Evolutionary conservation across 2,113 vertebrate genomes (phyloP), one percentile per base, ranked within the genome.

Genomic region (Pseudorectes ferrugineus): DNA sequence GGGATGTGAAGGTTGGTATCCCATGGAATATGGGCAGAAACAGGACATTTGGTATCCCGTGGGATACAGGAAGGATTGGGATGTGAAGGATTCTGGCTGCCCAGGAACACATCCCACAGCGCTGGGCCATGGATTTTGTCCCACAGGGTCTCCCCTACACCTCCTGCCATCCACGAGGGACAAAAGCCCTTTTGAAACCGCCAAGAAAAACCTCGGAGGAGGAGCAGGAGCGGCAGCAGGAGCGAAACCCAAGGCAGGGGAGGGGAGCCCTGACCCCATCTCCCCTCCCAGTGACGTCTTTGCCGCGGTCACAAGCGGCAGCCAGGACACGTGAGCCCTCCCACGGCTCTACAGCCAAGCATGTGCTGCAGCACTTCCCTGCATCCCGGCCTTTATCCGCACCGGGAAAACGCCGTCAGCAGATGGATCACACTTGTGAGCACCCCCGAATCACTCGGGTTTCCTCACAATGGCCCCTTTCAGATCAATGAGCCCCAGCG

Each of bases 21-120:
- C 19, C 55, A 38, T 3, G 21, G 42, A 9, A 45, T 14, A 20
- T 0, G 1, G 20, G 1, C 2, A 54, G 3, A 3, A 28, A 1
- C 0, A 3, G 28, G 55, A 51, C 38, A 21, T 23, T 21, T 42
- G 35, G 10, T 8, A 40, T 36, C 54, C n/a, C 57, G 25, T 8
- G 23, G 52, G 52, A 29, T 12, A 40, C 1, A 0, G 36, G 17
- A 9, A 51, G 20, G 6, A 54, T 12, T 2, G 12, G 45, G 55
- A n/a, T 22, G 12, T 2, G 82, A 14, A 51, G 12, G 58, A 26
- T 9, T 24, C 45, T n/a, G 48, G 18, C 43, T 58, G 12, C 43
- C 63, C 59, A 33, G 58, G 35, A 63, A 22, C 22, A 17, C 68
- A 66, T 12, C 79, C 79, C 88, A 42, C 75, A 40, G 24, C 0